Evolutionary conservation across 2,113 vertebrate genomes (phyloP).

Genomic region (Galemys pyrenaicus): DNA sequence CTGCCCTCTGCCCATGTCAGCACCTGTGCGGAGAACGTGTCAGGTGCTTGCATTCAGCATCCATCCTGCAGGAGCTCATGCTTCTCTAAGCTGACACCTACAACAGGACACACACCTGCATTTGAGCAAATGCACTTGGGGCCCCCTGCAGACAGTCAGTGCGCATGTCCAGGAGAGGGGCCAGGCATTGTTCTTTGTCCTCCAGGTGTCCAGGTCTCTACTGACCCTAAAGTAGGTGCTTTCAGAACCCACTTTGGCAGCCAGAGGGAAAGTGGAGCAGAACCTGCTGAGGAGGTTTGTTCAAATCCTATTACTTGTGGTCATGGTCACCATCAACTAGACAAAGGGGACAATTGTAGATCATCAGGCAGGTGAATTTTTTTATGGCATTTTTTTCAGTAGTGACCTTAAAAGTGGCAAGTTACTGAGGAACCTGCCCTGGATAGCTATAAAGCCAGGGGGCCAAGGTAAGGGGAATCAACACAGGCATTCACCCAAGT

Average conservation of each 20-base stretch:
- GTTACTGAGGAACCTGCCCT: not conserved
- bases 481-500: not conserved
- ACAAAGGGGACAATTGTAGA: not conserved
- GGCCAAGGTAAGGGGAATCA: no score
- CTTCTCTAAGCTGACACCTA: not conserved
- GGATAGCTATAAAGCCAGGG: not conserved
- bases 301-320: not conserved
- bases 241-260: not conserved
- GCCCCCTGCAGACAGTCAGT: not conserved
- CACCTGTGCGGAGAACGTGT: not conserved
- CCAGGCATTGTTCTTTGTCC: not conserved
- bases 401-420: not conserved
- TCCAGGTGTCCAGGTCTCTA: not conserved
- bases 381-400: not conserved
- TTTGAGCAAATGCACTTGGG: no score
- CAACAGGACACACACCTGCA: not conserved
- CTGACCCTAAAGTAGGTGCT: not conserved
- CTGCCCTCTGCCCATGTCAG: not conserved
- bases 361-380: not conserved
- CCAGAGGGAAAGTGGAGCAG: not conserved
- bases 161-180: no score
- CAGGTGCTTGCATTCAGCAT: not conserved
- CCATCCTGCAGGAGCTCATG: not conserved
- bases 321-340: not conserved
- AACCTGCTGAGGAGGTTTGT: not conserved